Conservation (phyloP, 2,113 vertebrate species). For the Chauna torquata region DNA sequence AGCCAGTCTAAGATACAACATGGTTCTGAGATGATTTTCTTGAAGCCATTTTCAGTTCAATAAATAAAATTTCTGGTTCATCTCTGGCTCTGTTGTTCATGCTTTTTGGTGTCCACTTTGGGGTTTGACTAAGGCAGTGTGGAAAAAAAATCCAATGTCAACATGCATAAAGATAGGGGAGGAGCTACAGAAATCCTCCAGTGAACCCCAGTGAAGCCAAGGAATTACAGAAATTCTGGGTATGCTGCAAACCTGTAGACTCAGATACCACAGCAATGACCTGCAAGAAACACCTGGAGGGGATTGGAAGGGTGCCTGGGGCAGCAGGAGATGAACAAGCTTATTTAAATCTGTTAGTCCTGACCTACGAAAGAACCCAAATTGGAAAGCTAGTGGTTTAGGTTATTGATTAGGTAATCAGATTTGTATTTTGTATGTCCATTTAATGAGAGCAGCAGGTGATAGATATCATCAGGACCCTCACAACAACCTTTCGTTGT, state of each 20-base stretch:
- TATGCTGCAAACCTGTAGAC: not conserved
- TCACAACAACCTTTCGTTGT: not conserved
- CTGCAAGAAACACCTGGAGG: not conserved
- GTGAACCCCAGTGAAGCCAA: not conserved
- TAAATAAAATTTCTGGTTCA: not conserved
- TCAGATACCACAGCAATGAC: not conserved
- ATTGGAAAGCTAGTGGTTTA: not conserved
- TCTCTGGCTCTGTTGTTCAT: not conserved
- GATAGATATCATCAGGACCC: not conserved
- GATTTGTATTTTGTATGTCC: not conserved
- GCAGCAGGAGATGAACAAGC: not conserved
- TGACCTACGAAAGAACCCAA: not conserved
- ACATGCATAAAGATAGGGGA: not conserved
- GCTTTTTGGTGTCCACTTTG: not conserved
- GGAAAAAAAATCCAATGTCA: not conserved
- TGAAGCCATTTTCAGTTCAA: not conserved
- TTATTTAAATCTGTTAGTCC: not conserved
- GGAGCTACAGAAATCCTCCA: not conserved
- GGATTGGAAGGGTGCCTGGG: not conserved
- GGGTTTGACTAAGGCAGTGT: not conserved
- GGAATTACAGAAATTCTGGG: not conserved
- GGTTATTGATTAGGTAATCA: not conserved
- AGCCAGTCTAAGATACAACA: too few species aligned
- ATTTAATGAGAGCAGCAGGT: not conserved
- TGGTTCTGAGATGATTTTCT: not conserved